phyloP scores from a whole-genome alignment of 2,797 vertebrate species.

The Enteromius unitaeniatus region DNA sequence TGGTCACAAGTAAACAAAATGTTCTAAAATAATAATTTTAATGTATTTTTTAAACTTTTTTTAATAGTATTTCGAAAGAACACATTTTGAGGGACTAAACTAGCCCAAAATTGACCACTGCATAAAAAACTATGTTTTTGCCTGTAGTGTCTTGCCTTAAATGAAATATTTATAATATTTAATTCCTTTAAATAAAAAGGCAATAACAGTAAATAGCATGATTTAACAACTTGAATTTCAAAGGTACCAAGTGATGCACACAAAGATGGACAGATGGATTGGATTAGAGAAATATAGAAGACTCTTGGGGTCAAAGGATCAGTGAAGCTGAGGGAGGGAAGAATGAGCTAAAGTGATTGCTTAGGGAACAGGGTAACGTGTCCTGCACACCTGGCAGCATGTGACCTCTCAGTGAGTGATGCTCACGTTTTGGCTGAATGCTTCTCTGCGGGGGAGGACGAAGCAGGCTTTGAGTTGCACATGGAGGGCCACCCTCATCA shows the following conservation, averaged over 20 bases:
- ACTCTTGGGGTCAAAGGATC: conserved; percentile 32
- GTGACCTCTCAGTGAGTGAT: conserved; percentile 50
- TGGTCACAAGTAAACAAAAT: too few species aligned
- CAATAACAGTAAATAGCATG: neutral
- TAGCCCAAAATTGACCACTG: too few species aligned
- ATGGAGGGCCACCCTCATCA: conserved; percentile 53
- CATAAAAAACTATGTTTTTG: too few species aligned
- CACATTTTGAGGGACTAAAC: too few species aligned
- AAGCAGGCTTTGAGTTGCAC: conserved; percentile 51
- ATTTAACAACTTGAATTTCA: neutral
- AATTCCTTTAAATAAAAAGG: neutral
- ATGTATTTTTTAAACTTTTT: too few species aligned
- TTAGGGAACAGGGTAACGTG: conserved; percentile 47
- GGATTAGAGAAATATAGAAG: conserved; percentile 43
- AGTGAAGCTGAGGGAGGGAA: conserved; percentile 28
- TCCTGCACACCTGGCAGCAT: conserved; percentile 53
- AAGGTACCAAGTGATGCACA: conserved; percentile 15
- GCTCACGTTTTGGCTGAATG: conserved; percentile 59
- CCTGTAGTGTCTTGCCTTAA: too few species aligned
- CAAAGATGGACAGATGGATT: conserved; percentile 21
- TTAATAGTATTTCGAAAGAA: too few species aligned
- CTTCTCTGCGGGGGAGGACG: conserved; percentile 39
- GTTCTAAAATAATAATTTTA: too few species aligned
- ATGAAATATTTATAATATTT: neutral
- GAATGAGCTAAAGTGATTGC: conserved; percentile 16